Evolutionary conservation across 2,113 vertebrate species (phyloP).

Genomic region (Toxotes jaculatrix): DNA sequence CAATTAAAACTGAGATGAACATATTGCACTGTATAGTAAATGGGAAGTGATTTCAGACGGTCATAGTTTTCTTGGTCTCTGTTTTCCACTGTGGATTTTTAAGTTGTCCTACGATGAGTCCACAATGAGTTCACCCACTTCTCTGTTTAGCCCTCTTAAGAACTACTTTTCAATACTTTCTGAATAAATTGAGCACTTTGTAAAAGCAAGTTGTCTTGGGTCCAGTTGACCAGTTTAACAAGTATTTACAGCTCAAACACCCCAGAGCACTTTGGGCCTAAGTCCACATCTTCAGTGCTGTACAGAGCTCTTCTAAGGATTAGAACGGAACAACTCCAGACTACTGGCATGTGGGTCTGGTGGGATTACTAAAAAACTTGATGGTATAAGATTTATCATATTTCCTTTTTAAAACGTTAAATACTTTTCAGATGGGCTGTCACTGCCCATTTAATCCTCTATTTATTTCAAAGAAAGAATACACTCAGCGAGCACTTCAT

Average conservation of each 20-base stretch:
- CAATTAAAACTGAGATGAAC: neutral
- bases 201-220: constrained; percentile 4
- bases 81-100: neutral
- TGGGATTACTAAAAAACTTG: neutral
- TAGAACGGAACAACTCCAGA: neutral
- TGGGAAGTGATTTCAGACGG: too few relatives aligned
- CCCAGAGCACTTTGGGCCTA: constrained; percentile 1
- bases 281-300: neutral
- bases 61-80: neutral
- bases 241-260: constrained; percentile 37
- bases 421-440: neutral
- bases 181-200: constrained; percentile 5
- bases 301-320: constrained; percentile 4
- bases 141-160: neutral
- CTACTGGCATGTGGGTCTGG: constrained; percentile 2
- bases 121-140: neutral
- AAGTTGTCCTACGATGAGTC: neutral
- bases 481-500: neutral
- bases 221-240: constrained; percentile 23
- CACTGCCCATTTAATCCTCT: neutral
- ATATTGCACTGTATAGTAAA: neutral
- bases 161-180: neutral
- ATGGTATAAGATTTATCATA: neutral
- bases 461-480: neutral
- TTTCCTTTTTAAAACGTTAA: neutral